Evolutionary conservation across 92 coral and sea anemone genomes (phyloP).

Genomic region (Porites cylindrica): DNA sequence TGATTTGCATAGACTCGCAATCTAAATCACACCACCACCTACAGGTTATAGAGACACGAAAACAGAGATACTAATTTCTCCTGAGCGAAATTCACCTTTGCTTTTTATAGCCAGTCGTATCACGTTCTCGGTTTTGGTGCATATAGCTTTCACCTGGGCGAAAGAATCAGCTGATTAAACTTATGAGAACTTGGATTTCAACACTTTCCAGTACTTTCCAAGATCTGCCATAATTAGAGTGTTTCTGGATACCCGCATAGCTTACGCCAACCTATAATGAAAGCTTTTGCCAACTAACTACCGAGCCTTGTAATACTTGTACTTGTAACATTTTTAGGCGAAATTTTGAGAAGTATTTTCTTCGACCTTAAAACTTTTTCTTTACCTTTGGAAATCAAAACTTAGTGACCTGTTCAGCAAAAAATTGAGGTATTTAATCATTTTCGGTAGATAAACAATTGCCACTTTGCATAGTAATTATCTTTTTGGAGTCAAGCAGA

Average conservation of each 20-base stretch:
- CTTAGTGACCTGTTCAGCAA: conserved; percentile 6
- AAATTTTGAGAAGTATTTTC: neutral
- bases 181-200: conserved; percentile 2
- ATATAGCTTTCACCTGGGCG: neutral
- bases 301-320: neutral
- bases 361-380: neutral
- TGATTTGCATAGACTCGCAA: conserved; percentile 48
- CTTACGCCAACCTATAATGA: neutral
- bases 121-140: neutral
- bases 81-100: neutral
- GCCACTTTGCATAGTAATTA: conserved; percentile 35
- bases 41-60: conserved; percentile 11
- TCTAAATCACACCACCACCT: conserved; percentile 10
- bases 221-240: conserved; percentile 19
- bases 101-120: neutral
- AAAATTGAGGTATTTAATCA: conserved; percentile 9
- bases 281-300: conserved; percentile 11
- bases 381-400: neutral
- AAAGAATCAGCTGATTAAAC: neutral
- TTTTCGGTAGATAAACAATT: conserved; percentile 19
- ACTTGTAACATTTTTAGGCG: neutral
- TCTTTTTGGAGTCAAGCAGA: neutral
- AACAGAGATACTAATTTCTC: neutral
- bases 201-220: neutral
- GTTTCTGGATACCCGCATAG: conserved; percentile 27